These are phyloP conservation scores for Drosophila antonietae DNA, from an alignment of 2,888 invertebrate species.

Conservation along the genomic window DNA sequence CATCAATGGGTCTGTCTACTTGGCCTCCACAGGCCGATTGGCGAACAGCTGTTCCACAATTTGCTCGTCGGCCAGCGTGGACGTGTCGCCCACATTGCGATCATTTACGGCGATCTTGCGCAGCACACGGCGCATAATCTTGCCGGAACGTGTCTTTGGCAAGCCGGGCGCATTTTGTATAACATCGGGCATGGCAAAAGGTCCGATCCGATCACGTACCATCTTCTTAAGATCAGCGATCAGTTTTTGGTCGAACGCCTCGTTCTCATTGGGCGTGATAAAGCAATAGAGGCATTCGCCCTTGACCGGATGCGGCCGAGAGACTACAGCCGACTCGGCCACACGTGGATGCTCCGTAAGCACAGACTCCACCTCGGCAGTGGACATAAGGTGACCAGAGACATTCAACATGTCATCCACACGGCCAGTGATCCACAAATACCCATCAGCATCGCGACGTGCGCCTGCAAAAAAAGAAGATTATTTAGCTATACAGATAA, in stretches of 20 bases:
- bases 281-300: constrained; percentile 99
- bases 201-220: constrained; percentile 96
- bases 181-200: constrained; percentile 97
- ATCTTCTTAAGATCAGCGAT: constrained; percentile 89
- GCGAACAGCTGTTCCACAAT: constrained; percentile 93
- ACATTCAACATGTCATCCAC: constrained; percentile 99
- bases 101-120: constrained; percentile 97
- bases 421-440: constrained; percentile 97
- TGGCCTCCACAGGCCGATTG: constrained; percentile 87
- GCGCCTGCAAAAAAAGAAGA: constrained; percentile 88
- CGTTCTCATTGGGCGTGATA: constrained; percentile 94
- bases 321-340: constrained; percentile 98
- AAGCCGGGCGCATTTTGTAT: constrained; percentile 97
- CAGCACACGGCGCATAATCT: constrained; percentile 98
- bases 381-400: constrained; percentile 98
- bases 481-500: background rate
- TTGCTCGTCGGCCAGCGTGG: constrained; percentile 96
- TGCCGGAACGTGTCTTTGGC: constrained; percentile 98
- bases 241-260: constrained; percentile 89
- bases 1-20: constrained; percentile 62
- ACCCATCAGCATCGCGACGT: constrained; percentile 95
- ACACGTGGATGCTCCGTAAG: constrained; percentile 91
- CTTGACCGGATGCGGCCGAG: constrained; percentile 96
- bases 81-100: constrained; percentile 94
- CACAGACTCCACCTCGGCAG: constrained; percentile 95